Conservation (phyloP, 2,797 vertebrate species). For the Brachymystax lenok region DNA sequence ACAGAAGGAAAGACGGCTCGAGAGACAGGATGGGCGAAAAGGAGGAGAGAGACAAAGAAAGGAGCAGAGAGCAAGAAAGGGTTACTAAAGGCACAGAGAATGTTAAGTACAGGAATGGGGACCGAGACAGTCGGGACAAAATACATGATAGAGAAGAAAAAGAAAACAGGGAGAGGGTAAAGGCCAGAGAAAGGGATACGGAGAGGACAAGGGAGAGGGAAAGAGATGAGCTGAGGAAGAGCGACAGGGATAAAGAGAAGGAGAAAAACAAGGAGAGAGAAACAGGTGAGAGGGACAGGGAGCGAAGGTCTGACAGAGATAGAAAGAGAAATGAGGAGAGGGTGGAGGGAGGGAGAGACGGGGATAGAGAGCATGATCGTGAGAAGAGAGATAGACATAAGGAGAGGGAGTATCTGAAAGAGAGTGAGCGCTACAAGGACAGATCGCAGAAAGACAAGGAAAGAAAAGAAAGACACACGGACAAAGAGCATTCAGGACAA, state of each 20-base stretch:
- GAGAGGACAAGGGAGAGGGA: constrained; percentile 27
- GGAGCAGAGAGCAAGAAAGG: constrained; percentile 47
- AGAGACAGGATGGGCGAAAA: constrained; percentile 61
- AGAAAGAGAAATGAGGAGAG: constrained; percentile 6
- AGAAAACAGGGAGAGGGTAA: constrained; percentile 23
- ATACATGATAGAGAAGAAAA: constrained; percentile 9
- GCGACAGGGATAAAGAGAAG: constrained; percentile 18
- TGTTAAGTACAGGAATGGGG: constrained; percentile 45
- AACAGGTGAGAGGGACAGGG: constrained; percentile 7
- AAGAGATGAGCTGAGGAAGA: constrained; percentile 29
- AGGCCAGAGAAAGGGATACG: constrained; percentile 21
- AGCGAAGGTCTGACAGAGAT: constrained; percentile 13
- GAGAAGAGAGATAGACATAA: constrained; percentile 33
- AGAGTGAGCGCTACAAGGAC: constrained; percentile 48
- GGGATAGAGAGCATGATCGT: constrained; percentile 23
- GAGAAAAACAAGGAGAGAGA: constrained; percentile 13
- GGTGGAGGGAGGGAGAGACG: constrained; percentile 26
- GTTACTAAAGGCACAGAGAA: constrained; percentile 13
- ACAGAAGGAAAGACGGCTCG: constrained; percentile 53
- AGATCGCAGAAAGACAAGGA: constrained; percentile 55
- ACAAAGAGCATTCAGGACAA: constrained; percentile 53
- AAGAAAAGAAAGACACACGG: constrained; percentile 56
- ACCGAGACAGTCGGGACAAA: constrained; percentile 31
- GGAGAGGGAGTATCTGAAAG: constrained; percentile 31
- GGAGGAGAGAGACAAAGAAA: constrained; percentile 58